Evolutionary conservation across 1,140 invertebrate species (phyloP), one percentile per base, ranked within the genome.

Genomic region (Eueides isabella): DNA sequence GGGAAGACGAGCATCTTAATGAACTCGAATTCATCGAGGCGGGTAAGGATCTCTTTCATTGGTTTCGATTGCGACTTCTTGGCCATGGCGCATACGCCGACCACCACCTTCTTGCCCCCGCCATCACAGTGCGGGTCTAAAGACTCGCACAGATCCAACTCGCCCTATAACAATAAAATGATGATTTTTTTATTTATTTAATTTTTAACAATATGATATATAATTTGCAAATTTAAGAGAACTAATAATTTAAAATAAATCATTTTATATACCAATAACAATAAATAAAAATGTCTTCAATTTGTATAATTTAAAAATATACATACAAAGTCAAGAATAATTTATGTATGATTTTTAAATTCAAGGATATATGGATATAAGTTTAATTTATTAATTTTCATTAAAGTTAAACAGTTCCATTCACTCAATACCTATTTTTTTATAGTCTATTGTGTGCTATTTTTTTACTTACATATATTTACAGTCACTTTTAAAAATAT

Each of bases 41-140:
- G 94, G 0, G 97, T 98, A 19, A 99, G 94, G 85, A 99, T 99
- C 93, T 99, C 98, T 88, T 97, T 98, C 99, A 99, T 99, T 2
- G 99, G 98, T 94, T 99, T 99, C 67, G 98, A 99, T 82, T 98
- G 97, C 3, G 98, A 98, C 93, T 99, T 99, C 92, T 99, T 99
- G 80, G 97, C 97, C 99, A 99, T 99, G 48, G 99, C 98, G 95
- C 99, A 99, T 74, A 99, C 96, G 62, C 98, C 98, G 75, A 99
- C 98, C 84, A 98, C 95, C 67, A 99, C 98, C 85, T 98, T 97
- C 86, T 97, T 97, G 83, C 95, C 96, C 75, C 95, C 94, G 77
- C 94, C 95, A 87, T 95, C 94, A 80, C 94, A 92, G 71, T 94
- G 94, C 66, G 92, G 94, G 79, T 94, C 95, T 89, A 94, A 87